Conservation (phyloP, 1,140 invertebrate species). For the Bombus superbus region DNA sequence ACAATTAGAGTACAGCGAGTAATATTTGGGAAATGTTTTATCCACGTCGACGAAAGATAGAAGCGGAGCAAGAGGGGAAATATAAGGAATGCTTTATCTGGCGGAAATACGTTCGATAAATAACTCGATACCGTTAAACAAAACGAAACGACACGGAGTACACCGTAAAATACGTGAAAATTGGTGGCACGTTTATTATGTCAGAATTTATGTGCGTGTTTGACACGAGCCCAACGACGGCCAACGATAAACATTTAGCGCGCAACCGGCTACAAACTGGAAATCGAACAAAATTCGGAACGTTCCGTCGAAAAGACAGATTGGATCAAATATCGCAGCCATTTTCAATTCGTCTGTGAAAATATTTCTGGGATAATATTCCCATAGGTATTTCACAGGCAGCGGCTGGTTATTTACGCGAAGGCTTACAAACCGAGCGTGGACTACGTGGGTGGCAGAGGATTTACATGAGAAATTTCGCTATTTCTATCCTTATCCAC, state of each 20-base stretch:
- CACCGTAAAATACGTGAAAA: background rate
- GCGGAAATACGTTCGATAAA: background rate
- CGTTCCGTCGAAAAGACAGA: background rate
- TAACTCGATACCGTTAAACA: background rate
- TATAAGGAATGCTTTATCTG: background rate
- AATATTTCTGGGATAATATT: slow-evolving; percentile 57
- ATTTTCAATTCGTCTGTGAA: slow-evolving; percentile 35
- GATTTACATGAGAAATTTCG: slow-evolving; percentile 65
- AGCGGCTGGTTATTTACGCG: slow-evolving; percentile 58
- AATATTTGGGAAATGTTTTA: background rate
- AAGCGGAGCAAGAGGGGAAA: background rate
- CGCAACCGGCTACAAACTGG: background rate
- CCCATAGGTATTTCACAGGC: slow-evolving; percentile 48
- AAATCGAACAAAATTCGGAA: slow-evolving; percentile 13
- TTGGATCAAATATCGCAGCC: slow-evolving; percentile 23
- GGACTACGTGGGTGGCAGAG: slow-evolving; percentile 37
- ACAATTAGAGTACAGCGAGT: slow-evolving; percentile 38
- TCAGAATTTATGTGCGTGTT: background rate
- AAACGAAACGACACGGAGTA: background rate
- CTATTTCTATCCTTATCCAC: slow-evolving; percentile 27
- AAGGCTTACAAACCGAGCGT: slow-evolving; percentile 47
- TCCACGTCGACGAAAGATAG: background rate
- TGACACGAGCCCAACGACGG: background rate
- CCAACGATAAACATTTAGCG: background rate
- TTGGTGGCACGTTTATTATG: background rate